These are phyloP conservation scores for Crypturellus tataupa DNA, from an alignment of 2,797 vertebrate species.

Conservation along the genomic window DNA sequence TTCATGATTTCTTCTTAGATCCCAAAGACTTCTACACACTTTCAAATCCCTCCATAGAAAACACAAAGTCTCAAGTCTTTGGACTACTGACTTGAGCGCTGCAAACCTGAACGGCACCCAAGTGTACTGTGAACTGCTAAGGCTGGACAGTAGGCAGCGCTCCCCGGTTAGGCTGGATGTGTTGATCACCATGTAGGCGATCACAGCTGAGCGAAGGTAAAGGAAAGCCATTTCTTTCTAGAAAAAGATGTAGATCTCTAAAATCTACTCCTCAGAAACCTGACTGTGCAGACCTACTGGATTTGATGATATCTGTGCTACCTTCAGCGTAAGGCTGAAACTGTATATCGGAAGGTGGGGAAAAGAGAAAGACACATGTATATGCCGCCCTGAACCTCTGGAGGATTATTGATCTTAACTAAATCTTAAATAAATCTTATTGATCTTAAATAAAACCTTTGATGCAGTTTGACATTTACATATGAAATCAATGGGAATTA, in stretches of 20 bases:
- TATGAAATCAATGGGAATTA: conserved; percentile 5
- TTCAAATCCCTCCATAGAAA: not conserved
- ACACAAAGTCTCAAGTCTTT: not conserved
- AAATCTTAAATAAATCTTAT: not conserved
- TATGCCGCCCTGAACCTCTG: not conserved
- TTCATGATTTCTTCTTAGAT: not conserved
- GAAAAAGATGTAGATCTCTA: not conserved
- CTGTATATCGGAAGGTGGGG: not conserved
- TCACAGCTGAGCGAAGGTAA: too few species aligned
- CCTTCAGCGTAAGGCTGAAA: not conserved
- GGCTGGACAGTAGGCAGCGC: not conserved
- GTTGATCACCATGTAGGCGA: too few species aligned
- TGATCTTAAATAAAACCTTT: conserved; percentile 44
- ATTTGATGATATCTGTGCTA: not conserved
- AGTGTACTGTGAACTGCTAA: not conserved
- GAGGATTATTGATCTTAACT: conserved; percentile 52
- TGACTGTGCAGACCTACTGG: not conserved
- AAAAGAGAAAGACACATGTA: not conserved
- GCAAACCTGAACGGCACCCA: not conserved
- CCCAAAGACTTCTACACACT: not conserved
- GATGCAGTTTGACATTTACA: conserved; percentile 67
- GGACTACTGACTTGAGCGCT: not conserved
- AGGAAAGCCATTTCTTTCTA: not conserved
- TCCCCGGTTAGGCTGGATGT: too few species aligned
- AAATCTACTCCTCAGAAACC: not conserved